Base-by-base conservation (phyloP, 2,888 invertebrate genomes). In the Acheta domesticus region DNA sequence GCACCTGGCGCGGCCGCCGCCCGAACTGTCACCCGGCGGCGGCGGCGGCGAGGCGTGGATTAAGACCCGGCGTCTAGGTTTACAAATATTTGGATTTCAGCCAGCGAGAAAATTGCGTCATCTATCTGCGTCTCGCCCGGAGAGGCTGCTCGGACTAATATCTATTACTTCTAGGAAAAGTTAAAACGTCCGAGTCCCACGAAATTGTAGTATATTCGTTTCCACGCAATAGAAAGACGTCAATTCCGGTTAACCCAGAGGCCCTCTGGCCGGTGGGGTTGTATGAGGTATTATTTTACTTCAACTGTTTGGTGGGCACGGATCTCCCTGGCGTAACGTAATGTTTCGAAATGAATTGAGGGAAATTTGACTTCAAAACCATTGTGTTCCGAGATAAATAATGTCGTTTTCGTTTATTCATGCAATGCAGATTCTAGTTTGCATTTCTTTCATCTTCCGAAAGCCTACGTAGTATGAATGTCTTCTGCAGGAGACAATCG, bases 51-150 rank as follows among this genome's bases (percentile, higher is more conserved):
- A 12, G 16, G 62, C 62, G 62, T 16, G 62, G 3, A 62, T 62
- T 62, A 62, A 62, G 62, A 14, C n/a, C 62, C 62, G 14, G 16
- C 62, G n/a, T 62, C 62, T 62, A 62, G 62, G 14, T 62, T 62
- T 62, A 62, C 62, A 62, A 62, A 62, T 62, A 62, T 62, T 62
- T 62, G 62, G 62, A 62, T 62, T 62, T 62, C 62, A 62, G 62
- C 62, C 62, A 62, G n/a, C 62, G 62, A 62, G 62, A 62, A 62
- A 62, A 62, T 62, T 62, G 62, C 62, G 14, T 62, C 62, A 62
- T 62, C n/a, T 16, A 62, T 62, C n/a, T n/a, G 14, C 62, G 62
- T 62, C 62, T 19, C 62, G 14, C n/a, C 62, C 0, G 62, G 1
- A 14, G 36, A 36, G 36, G 36, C 36, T 36, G 36, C 14, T 62